Evolutionary conservation across 2,888 invertebrate genomes (phyloP), one percentile per base, ranked within the genome.

Genomic region (Hypomecis atomaria): DNA sequence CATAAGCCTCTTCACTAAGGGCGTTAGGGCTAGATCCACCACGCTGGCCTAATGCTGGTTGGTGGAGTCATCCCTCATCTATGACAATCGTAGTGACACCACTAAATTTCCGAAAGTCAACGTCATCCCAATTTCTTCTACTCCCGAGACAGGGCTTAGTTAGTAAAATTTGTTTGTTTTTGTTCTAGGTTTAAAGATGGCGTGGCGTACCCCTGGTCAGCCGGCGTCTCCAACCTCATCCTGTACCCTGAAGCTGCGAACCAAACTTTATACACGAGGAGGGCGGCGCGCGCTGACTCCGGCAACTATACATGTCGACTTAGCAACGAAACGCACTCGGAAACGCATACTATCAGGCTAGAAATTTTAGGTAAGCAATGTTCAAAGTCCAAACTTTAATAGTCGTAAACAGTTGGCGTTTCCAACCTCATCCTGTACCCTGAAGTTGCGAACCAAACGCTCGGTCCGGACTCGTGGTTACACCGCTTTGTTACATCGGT

Each of bases 401-500:
- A 23, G 23, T 23, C 96, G 0, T 96, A 96, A 96, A 94, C 95
- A 4, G 93, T 94, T 44, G 95, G 94, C 48, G 94, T 94, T 56
- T 96, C 96, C 42, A 95, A 94, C 75, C 92, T 96, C 77, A 96
- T 96, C 79, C 88, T 96, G 73, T 96, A 96, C 81, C 96, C 96
- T 0, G 95, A 96, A 86, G 96, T 95, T 57, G 95, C 95, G 65
- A 96, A 96, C 88, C 96, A 96, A 88, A 96, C 96, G 56, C n/a
- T n/a, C n/a, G 23, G 23, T 23, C 23, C 23, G 3, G 23, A 23
- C 23, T 23, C 23, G 23, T 23, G 23, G 23, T 23, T 23, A 23
- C 23, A 23, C 23, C 23, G 23, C 23, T 23, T 23, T 23, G 23
- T 23, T 23, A 23, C 23, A 23, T 3, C 23, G 3, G 23, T 23